Conservation (phyloP, 2,888 invertebrate genomes). For the Tenodera sinensis region DNA sequence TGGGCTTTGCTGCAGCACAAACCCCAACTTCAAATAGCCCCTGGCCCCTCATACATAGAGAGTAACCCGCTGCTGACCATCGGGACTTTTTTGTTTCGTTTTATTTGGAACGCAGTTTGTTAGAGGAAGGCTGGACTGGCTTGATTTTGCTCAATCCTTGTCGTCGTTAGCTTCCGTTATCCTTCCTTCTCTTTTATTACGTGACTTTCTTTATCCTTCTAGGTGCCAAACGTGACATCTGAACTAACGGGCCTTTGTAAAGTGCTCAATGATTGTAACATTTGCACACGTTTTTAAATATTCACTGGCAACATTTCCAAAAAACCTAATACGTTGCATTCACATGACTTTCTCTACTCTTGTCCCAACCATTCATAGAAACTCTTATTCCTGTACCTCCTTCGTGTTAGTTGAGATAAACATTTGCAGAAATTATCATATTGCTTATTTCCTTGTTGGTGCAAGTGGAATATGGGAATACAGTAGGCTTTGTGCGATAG, state of each 20-base stretch:
- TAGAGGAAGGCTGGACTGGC: not conserved
- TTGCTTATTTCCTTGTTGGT: no score
- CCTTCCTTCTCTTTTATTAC: not conserved
- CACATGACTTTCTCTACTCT: no score
- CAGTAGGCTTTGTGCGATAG: no score
- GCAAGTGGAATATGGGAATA: no score
- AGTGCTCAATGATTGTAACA: no score
- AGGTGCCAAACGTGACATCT: not conserved
- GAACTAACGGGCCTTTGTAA: not conserved
- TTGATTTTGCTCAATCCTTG: not conserved
- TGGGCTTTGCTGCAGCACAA: not conserved
- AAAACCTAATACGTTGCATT: no score
- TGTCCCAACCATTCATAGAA: no score
- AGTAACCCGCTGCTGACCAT: not conserved
- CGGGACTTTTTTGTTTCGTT: not conserved
- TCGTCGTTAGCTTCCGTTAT: not conserved
- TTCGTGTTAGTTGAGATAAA: no score
- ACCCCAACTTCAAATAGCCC: not conserved
- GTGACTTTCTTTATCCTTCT: not conserved
- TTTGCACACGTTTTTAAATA: no score
- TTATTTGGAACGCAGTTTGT: not conserved
- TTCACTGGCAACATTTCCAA: no score
- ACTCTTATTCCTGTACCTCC: no score
- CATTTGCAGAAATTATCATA: no score
- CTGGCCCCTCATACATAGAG: not conserved